Evolutionary conservation across 1,140 invertebrate species (phyloP).

Genomic region (Eriosoma lanigerum): DNA sequence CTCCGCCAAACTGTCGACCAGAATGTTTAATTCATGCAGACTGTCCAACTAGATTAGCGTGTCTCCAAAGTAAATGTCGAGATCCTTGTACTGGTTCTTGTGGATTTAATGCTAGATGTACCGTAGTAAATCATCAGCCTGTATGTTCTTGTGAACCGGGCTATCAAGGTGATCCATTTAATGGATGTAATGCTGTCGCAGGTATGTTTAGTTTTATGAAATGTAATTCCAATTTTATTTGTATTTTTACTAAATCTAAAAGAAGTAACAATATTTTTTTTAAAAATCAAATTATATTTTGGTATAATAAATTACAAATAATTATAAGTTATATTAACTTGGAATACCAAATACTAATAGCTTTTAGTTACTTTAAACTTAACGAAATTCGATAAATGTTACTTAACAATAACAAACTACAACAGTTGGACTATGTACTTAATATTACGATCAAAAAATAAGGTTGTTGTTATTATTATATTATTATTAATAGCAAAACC

Average conservation of each 20-base stretch:
- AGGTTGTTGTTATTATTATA: slow-evolving; percentile 28
- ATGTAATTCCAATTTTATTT: not conserved
- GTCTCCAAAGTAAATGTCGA: slow-evolving; percentile 58
- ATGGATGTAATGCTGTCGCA: slow-evolving; percentile 57
- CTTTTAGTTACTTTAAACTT: not conserved
- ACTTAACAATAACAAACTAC: slow-evolving; percentile 24
- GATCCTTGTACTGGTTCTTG: slow-evolving; percentile 60
- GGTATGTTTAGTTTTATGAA: slow-evolving; percentile 53
- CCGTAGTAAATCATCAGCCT: slow-evolving; percentile 59
- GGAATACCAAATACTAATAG: not conserved
- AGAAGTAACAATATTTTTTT: not conserved
- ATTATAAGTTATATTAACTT: not conserved
- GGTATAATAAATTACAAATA: not conserved
- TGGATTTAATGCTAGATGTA: slow-evolving; percentile 61
- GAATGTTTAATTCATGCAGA: slow-evolving; percentile 60
- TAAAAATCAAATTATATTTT: not conserved
- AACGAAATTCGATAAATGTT: not conserved
- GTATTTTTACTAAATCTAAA: slow-evolving; percentile 31
- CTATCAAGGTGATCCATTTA: slow-evolving; percentile 61
- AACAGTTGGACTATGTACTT: slow-evolving; percentile 3
- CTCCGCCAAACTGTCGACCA: slow-evolving; percentile 59
- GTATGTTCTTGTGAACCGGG: slow-evolving; percentile 60
- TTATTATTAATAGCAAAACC: slow-evolving; percentile 37
- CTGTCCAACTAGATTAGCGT: slow-evolving; percentile 58
- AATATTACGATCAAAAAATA: no score